A percentile compares a stretch with the other conserved stretches of the same genome.
Evolutionary conservation across 2,113 vertebrate species (phyloP).

Genomic region (Thinocorus orbignyianus): DNA sequence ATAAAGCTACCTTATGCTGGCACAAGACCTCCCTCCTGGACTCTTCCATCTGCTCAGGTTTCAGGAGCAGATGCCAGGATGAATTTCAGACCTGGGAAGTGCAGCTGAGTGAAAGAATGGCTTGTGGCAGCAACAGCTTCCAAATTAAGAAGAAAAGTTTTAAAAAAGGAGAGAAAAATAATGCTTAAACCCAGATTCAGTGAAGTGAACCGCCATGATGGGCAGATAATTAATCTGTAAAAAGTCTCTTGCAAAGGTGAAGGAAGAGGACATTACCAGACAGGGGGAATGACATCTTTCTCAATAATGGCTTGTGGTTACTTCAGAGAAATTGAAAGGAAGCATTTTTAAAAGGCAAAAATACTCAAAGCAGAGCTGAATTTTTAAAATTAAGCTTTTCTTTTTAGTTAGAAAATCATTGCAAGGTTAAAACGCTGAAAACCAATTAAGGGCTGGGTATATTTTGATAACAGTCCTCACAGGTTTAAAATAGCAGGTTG

Average conservation of each 20-base stretch:
- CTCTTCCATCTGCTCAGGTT: conserved; percentile 43
- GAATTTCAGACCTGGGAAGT: conserved; percentile 4
- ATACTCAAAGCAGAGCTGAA: not conserved
- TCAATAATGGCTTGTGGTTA: not conserved
- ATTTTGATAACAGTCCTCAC: not conserved
- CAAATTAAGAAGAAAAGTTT: not conserved
- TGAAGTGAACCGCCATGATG: not conserved
- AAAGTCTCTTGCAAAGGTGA: not conserved
- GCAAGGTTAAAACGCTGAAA: not conserved
- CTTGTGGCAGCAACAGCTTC: not conserved
- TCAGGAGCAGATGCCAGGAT: conserved; percentile 18
- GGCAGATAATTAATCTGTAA: not conserved
- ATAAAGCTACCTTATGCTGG: not conserved
- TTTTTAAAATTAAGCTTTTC: not conserved
- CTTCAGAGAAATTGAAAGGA: not conserved
- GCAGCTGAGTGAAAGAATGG: not conserved
- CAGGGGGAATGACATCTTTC: not conserved
- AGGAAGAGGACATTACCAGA: not conserved
- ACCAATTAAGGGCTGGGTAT: not conserved
- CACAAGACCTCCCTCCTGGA: not conserved
- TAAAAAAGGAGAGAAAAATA: not conserved
- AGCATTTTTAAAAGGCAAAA: not conserved
- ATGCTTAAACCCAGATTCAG: not conserved
- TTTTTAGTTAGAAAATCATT: not conserved
- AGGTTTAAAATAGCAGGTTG: conserved; percentile 16